Evolutionary conservation across 2,888 invertebrate genomes (phyloP).

Genomic region (Pocota personata): DNA sequence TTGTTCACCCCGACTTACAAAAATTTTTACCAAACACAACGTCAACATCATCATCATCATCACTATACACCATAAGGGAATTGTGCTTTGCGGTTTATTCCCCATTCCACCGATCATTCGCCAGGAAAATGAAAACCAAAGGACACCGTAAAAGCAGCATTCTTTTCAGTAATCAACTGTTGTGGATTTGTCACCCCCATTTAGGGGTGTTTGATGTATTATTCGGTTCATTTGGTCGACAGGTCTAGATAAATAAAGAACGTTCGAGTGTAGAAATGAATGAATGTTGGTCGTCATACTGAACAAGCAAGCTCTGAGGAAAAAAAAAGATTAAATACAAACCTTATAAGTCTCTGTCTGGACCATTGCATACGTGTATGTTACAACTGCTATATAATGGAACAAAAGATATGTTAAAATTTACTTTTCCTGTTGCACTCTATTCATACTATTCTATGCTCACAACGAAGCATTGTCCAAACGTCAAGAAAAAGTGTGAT

Average conservation of each 20-base stretch:
- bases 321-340: slow-evolving; percentile 57
- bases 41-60: slow-evolving; percentile 39
- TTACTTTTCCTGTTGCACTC: slow-evolving; percentile 70
- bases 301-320: background rate
- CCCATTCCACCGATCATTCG: slow-evolving; percentile 18
- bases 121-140: slow-evolving; percentile 68
- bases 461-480: slow-evolving; percentile 41
- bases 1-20: slow-evolving; percentile 59
- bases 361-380: slow-evolving; percentile 40
- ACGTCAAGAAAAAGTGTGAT: slow-evolving; percentile 37
- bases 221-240: slow-evolving; percentile 84
- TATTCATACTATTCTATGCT: too few species aligned
- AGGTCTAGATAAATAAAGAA: slow-evolving; percentile 82
- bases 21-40: slow-evolving; percentile 46
- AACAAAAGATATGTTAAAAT: slow-evolving; percentile 62
- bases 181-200: slow-evolving; percentile 82
- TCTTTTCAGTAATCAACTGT: slow-evolving; percentile 82
- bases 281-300: slow-evolving; percentile 51
- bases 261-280: slow-evolving; percentile 68
- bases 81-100: slow-evolving; percentile 60
- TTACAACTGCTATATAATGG: slow-evolving; percentile 36
- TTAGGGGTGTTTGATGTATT: slow-evolving; percentile 83
- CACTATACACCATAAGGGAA: slow-evolving; percentile 55
- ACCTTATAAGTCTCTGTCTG: slow-evolving; percentile 55
- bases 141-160: slow-evolving; percentile 66